phyloP scores from a whole-genome alignment of 2,888 invertebrate genomes.

The Agrotis ipsilon region DNA sequence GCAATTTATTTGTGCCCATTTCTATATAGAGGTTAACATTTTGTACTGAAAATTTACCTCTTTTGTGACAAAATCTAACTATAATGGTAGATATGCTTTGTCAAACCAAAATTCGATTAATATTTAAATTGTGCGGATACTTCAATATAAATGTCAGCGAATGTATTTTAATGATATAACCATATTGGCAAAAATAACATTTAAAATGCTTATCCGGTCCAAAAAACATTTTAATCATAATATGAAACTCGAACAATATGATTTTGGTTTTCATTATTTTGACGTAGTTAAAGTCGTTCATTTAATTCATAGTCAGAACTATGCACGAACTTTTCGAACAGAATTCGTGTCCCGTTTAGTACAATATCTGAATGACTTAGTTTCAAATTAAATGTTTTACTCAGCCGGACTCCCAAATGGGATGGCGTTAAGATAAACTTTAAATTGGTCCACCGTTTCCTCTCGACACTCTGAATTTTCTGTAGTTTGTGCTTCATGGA shows the following conservation, averaged over 20 bases:
- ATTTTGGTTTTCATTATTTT: constrained; percentile 30
- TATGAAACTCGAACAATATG: constrained; percentile 6
- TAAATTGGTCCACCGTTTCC: constrained; percentile 74
- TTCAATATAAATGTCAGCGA: neutral
- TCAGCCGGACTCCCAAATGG: constrained; percentile 52
- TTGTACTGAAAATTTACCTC: neutral
- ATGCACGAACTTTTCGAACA: constrained; percentile 46
- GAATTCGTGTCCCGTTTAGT: constrained; percentile 51
- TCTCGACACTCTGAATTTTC: constrained; percentile 43
- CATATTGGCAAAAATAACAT: neutral
- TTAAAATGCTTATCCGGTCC: neutral
- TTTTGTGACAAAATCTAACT: neutral
- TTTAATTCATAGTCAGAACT: constrained; percentile 25
- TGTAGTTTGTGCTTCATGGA: constrained; percentile 50
- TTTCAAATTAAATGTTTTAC: constrained; percentile 61
- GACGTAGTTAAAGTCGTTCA: constrained; percentile 18
- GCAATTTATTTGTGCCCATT: neutral
- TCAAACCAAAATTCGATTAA: too few relatives aligned
- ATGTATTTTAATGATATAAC: neutral
- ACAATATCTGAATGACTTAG: constrained; percentile 42
- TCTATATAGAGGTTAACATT: neutral
- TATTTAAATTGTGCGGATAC: neutral
- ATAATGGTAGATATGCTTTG: neutral
- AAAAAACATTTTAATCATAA: constrained; percentile 4
- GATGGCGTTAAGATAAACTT: constrained; percentile 68